A percentile compares a stretch with the other conserved stretches of the same genome.
phyloP scores from a whole-genome alignment of 2,888 invertebrate genomes.

The Cryptops parisi region DNA sequence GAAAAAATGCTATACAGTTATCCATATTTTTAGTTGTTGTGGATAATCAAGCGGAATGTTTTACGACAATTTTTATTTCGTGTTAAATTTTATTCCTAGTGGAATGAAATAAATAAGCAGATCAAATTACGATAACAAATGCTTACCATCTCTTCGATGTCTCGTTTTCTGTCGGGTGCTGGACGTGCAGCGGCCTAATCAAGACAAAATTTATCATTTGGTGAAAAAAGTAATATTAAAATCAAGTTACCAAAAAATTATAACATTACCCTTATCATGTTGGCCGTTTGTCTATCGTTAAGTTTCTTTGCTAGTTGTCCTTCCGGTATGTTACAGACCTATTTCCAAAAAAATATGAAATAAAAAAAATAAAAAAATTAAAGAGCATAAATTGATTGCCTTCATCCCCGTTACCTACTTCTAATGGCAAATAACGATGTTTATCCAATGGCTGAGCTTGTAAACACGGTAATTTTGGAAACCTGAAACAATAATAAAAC shows the following conservation, averaged over 20 bases:
- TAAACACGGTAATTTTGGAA: conserved; percentile 14
- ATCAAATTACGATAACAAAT: no score
- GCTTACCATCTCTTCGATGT: no score
- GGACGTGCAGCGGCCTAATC: background rate
- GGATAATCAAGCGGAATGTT: no score
- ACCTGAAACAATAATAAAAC: conserved; percentile 9
- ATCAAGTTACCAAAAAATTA: background rate
- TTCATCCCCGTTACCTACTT: conserved; percentile 6
- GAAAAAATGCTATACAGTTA: no score
- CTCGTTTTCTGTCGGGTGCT: background rate
- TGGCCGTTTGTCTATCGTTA: background rate
- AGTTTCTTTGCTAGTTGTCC: conserved; percentile 7
- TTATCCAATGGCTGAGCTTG: conserved; percentile 16
- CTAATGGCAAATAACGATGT: conserved; percentile 17
- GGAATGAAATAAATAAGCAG: background rate
- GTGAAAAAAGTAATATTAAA: no score
- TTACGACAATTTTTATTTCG: no score
- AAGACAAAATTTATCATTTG: background rate
- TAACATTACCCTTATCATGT: conserved; percentile 8
- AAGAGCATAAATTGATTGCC: no score
- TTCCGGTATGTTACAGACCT: conserved; percentile 1
- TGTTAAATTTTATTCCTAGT: no score
- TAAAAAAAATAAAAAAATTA: no score
- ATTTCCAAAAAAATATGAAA: background rate
- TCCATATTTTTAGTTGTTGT: no score